A percentile compares a stretch with the other conserved stretches of the same genome.
phyloP scores from a whole-genome alignment of 1,140 invertebrate species.

The Camponotus vicinus region DNA sequence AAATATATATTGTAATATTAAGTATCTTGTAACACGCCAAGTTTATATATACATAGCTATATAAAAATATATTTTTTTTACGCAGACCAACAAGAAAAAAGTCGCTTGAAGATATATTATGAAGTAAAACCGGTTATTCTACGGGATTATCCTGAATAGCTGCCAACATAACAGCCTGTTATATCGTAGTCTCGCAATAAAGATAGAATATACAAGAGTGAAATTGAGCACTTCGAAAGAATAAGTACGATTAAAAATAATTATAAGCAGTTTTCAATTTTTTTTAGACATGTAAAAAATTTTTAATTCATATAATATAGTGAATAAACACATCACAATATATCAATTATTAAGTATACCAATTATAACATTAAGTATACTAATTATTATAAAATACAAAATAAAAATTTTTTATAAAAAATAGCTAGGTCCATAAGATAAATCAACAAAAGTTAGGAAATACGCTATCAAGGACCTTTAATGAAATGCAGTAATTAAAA shows the following conservation, averaged over 20 bases:
- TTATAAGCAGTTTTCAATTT: not conserved
- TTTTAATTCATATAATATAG: not conserved
- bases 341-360: too few species aligned
- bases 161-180: not conserved
- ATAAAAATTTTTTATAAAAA: too few species aligned
- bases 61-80: constrained; percentile 9
- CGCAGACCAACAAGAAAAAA: constrained; percentile 21
- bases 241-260: not conserved
- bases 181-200: constrained; percentile 26
- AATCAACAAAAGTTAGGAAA: too few species aligned
- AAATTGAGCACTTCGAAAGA: not conserved
- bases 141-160: constrained; percentile 35
- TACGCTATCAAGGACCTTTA: too few species aligned
- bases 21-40: not conserved
- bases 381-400: too few species aligned
- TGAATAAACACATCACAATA: not conserved
- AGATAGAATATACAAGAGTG: not conserved
- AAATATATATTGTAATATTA: not conserved
- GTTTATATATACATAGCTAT: constrained; percentile 14
- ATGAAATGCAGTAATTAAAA: too few species aligned
- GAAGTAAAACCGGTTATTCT: constrained; percentile 49
- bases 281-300: not conserved
- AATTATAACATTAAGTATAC: too few species aligned
- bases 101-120: constrained; percentile 17
- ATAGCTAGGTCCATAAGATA: too few species aligned